Conservation (phyloP, 2,113 vertebrate species). For the Amphiprion percula region DNA sequence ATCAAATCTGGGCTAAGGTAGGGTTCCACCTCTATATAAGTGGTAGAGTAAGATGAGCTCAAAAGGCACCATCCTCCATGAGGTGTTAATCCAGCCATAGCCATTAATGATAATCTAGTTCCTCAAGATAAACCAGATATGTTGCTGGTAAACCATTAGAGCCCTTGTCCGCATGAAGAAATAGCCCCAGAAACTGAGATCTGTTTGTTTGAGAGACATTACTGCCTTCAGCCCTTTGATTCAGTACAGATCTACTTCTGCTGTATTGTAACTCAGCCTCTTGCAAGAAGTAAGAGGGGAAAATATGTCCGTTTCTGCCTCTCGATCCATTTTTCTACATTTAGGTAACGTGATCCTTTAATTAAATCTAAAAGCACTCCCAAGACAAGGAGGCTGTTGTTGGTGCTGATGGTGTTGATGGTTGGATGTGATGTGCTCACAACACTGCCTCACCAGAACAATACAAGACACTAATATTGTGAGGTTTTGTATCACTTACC, state of each 20-base stretch:
- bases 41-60: too few species aligned
- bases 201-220: background rate
- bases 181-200: background rate
- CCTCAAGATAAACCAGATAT: background rate
- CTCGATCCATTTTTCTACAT: background rate
- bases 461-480: background rate
- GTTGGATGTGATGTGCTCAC: background rate
- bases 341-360: background rate
- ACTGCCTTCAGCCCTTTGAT: background rate
- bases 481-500: slow-evolving; percentile 45
- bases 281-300: too few species aligned
- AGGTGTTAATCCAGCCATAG: background rate
- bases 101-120: background rate
- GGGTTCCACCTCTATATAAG: too few species aligned
- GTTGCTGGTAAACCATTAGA: background rate
- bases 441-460: background rate
- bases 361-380: background rate
- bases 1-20: background rate
- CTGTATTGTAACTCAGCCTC: too few species aligned
- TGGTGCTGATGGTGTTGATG: background rate
- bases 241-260: too few species aligned
- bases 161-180: background rate
- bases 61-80: too few species aligned
- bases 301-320: background rate
- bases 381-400: background rate